Evolutionary conservation across 2,888 invertebrate genomes (phyloP).

Genomic region (Ptilodon capucinus): DNA sequence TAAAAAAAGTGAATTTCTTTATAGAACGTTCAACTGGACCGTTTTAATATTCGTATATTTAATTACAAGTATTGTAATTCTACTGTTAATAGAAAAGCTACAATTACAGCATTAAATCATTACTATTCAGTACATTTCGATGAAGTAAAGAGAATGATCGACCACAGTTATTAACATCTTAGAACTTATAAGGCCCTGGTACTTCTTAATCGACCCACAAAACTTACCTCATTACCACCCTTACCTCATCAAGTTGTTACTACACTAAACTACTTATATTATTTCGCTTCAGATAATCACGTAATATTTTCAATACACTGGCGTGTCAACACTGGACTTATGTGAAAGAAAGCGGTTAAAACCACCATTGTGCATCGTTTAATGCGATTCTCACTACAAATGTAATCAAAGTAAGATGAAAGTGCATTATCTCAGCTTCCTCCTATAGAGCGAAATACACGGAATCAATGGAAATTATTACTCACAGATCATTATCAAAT

Average conservation of each 20-base stretch:
- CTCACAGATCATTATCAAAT: conserved; percentile 21
- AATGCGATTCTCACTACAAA: neutral
- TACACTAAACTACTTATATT: neutral
- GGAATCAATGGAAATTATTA: neutral
- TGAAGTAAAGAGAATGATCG: conserved; percentile 12
- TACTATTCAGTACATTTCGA: conserved; percentile 3
- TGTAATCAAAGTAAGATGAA: no score
- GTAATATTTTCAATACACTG: neutral
- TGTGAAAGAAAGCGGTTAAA: neutral
- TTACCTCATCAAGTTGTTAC: conserved; percentile 5
- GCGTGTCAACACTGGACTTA: neutral
- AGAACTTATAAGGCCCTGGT: neutral
- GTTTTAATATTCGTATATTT: conserved; percentile 11
- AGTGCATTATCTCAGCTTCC: neutral
- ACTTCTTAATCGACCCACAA: neutral
- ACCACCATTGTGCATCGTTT: neutral
- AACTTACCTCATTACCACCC: neutral
- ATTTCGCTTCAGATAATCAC: neutral
- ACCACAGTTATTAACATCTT: neutral
- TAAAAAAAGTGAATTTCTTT: conserved; percentile 20
- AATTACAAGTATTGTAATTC: conserved; percentile 14
- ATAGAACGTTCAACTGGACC: conserved; percentile 32
- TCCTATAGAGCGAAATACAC: neutral
- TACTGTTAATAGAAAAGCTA: conserved; percentile 36
- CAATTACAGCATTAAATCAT: conserved; percentile 28